These are phyloP conservation scores for Megaceryle torquata DNA, from an alignment of 2,113 vertebrate genomes.

Conservation along the genomic window DNA sequence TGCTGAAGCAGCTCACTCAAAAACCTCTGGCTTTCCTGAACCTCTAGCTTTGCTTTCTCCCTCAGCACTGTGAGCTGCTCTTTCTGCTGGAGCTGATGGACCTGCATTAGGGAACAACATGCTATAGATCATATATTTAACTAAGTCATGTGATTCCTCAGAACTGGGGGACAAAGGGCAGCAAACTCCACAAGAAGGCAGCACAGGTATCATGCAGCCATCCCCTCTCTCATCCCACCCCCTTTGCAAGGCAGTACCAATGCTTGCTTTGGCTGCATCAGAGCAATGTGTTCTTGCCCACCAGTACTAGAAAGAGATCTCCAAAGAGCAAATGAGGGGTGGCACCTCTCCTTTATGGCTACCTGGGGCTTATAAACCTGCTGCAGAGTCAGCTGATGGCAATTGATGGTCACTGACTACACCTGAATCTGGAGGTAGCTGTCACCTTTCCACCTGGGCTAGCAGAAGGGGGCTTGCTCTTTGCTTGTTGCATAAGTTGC, in stretches of 20 bases:
- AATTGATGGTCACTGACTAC: not conserved
- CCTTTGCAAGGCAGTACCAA: not conserved
- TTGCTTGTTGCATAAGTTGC: not conserved
- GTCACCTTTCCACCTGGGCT: not conserved
- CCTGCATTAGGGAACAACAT: not conserved
- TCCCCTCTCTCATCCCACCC: not conserved
- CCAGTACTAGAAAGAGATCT: accelerated
- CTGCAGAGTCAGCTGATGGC: not conserved
- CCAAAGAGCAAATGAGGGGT: accelerated
- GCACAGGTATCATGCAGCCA: not conserved
- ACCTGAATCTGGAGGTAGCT: not conserved
- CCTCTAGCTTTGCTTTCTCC: constrained; percentile 42
- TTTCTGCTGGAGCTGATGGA: constrained; percentile 17
- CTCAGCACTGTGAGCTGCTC: constrained; percentile 23
- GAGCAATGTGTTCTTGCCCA: accelerated
- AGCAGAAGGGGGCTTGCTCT: not conserved
- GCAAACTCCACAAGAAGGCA: not conserved
- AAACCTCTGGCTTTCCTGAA: constrained; percentile 39
- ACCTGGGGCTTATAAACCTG: not conserved
- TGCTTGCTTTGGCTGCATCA: not conserved
- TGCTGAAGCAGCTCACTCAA: constrained; percentile 28
- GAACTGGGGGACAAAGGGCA: not conserved
- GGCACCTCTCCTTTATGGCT: not conserved
- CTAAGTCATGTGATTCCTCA: not conserved
- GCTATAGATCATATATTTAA: not conserved